Conservation (phyloP, 2,113 vertebrate genomes). For the Calyptomena viridis region DNA sequence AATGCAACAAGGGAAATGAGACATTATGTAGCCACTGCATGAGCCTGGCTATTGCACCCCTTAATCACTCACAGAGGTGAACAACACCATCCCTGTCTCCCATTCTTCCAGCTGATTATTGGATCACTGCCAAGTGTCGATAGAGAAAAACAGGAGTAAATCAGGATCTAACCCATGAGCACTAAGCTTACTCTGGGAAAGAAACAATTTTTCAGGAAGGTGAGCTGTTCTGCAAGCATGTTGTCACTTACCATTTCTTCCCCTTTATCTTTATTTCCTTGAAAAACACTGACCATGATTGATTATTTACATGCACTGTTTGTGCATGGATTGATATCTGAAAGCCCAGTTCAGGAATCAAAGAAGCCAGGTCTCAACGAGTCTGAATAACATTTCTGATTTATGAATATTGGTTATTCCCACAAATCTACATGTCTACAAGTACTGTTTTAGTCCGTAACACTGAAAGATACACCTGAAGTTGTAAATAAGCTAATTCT, state of each 20-base stretch:
- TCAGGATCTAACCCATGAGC: neutral
- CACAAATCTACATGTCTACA: too few species aligned
- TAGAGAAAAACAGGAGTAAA: neutral
- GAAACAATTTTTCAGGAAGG: neutral
- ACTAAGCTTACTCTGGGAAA: neutral
- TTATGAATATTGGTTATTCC: neutral
- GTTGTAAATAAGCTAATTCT: constrained; percentile 28
- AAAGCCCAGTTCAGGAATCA: neutral
- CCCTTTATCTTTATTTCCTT: neutral
- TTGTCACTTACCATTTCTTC: neutral
- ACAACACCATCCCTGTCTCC: neutral
- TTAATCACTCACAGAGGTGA: neutral
- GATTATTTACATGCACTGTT: neutral
- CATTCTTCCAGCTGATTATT: neutral
- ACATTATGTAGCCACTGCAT: neutral
- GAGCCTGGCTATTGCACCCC: neutral
- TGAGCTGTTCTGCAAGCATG: neutral
- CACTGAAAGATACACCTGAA: neutral
- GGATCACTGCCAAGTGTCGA: neutral
- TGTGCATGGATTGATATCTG: fast-evolving
- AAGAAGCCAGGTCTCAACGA: neutral
- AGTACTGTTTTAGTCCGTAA: neutral
- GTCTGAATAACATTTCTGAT: neutral
- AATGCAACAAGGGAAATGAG: neutral
- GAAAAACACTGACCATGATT: neutral